Percentiles rank a stretch among this genome's conserved stretches.
phyloP scores from a whole-genome alignment of 2,797 vertebrate species.

The Syngnathus rostellatus region DNA sequence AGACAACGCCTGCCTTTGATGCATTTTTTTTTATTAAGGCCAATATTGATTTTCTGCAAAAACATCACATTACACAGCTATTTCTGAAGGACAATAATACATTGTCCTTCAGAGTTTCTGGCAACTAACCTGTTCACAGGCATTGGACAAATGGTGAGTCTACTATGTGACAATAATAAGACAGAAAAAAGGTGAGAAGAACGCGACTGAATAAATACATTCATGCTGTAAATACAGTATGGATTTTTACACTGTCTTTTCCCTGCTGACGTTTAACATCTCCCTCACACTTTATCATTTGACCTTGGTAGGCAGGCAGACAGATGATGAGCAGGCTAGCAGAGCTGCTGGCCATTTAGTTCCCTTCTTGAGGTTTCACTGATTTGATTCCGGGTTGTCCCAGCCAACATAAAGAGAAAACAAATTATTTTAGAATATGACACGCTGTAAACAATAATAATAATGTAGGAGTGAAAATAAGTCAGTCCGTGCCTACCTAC shows the following conservation, averaged over 20 bases:
- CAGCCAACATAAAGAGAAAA: conserved; percentile 11
- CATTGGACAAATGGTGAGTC: neutral
- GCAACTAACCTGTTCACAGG: neutral
- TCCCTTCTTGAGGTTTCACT: conserved; percentile 46
- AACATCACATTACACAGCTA: neutral
- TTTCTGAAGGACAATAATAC: neutral
- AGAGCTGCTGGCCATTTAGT: conserved; percentile 47
- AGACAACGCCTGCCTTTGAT: too few relatives aligned
- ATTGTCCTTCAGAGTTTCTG: too few relatives aligned
- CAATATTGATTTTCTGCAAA: too few relatives aligned
- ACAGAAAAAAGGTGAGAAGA: neutral
- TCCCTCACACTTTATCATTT: conserved; percentile 27
- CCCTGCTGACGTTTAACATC: conserved; percentile 26
- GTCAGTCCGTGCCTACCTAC: neutral
- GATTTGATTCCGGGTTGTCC: conserved; percentile 39
- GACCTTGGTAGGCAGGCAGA: conserved; percentile 50
- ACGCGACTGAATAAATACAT: neutral
- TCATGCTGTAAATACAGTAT: neutral
- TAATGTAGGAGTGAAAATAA: neutral
- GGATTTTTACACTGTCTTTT: neutral
- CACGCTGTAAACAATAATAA: neutral
- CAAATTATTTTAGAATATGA: neutral
- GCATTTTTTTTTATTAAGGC: too few relatives aligned
- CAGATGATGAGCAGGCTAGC: conserved; percentile 45
- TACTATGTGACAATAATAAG: neutral